phyloP scores from a whole-genome alignment of 1,140 invertebrate genomes.

The Ooceraea biroi region DNA sequence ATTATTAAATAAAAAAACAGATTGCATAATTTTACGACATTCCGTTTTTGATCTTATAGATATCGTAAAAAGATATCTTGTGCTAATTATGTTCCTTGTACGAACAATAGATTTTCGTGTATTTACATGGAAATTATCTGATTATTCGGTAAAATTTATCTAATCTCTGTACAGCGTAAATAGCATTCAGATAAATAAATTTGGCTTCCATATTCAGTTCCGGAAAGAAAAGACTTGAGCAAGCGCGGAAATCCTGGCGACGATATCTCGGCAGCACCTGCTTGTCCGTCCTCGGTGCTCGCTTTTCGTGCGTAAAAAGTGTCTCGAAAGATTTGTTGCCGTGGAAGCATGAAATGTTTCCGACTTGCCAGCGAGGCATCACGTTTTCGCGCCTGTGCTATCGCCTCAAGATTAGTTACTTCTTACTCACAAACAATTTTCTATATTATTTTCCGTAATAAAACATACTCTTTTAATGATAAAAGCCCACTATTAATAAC shows the following conservation, averaged over 20 bases:
- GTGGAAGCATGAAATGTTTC: conserved; percentile 68
- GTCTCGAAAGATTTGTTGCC: conserved; percentile 68
- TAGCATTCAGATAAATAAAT: conserved; percentile 21
- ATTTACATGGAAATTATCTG: not conserved
- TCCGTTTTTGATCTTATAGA: not conserved
- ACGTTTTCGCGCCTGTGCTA: conserved; percentile 51
- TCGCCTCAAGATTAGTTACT: not conserved
- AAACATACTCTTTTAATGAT: not conserved
- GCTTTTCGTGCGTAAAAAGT: conserved; percentile 66
- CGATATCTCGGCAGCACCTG: conserved; percentile 65
- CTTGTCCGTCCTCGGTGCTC: conserved; percentile 55
- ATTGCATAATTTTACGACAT: not conserved
- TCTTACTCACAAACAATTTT: not conserved
- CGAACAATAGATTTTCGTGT: not conserved
- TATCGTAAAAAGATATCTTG: not conserved
- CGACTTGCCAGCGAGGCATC: conserved; percentile 52
- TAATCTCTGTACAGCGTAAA: conserved; percentile 5
- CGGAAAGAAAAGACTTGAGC: conserved; percentile 17
- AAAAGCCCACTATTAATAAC: not conserved
- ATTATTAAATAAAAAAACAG: not conserved
- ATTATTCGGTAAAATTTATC: conserved; percentile 6
- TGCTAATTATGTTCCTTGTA: not conserved
- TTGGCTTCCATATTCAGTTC: conserved; percentile 24
- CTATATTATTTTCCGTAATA: not conserved
- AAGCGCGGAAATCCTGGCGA: conserved; percentile 29